Evolutionary conservation across 2,888 invertebrate species (phyloP).

Genomic region (Laothoe populi): DNA sequence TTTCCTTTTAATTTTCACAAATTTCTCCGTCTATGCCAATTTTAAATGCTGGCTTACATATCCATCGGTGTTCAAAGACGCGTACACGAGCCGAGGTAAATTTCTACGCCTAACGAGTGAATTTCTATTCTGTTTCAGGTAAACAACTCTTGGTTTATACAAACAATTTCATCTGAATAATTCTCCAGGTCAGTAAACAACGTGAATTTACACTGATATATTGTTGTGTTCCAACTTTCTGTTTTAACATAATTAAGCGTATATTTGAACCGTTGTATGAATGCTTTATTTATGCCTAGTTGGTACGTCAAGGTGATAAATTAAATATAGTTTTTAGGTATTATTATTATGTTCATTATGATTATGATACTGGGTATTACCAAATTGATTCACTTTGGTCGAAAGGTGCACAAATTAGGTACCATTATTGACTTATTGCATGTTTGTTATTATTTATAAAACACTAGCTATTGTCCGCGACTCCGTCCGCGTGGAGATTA

Average conservation of each 20-base stretch:
- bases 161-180: slow-evolving; percentile 35
- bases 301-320: not conserved
- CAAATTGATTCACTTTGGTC: no score
- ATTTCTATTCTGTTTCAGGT: slow-evolving; percentile 65
- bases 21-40: not conserved
- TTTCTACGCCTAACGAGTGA: slow-evolving; percentile 20
- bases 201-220: slow-evolving; percentile 30
- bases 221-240: slow-evolving; percentile 20
- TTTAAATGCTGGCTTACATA: slow-evolving; percentile 1
- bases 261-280: slow-evolving; percentile 33
- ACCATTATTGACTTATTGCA: no score
- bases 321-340: not conserved
- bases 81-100: slow-evolving; percentile 10
- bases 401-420: no score
- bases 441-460: no score
- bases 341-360: not conserved
- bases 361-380: no score
- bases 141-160: slow-evolving; percentile 47
- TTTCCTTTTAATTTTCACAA: no score
- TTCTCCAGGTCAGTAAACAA: slow-evolving; percentile 45
- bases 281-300: slow-evolving; percentile 32
- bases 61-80: not conserved
- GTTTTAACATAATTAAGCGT: slow-evolving; percentile 38
- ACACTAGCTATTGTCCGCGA: no score
- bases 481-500: no score